Evolutionary conservation across 1,140 invertebrate genomes (phyloP).

Genomic region (Drosophila sechellia): DNA sequence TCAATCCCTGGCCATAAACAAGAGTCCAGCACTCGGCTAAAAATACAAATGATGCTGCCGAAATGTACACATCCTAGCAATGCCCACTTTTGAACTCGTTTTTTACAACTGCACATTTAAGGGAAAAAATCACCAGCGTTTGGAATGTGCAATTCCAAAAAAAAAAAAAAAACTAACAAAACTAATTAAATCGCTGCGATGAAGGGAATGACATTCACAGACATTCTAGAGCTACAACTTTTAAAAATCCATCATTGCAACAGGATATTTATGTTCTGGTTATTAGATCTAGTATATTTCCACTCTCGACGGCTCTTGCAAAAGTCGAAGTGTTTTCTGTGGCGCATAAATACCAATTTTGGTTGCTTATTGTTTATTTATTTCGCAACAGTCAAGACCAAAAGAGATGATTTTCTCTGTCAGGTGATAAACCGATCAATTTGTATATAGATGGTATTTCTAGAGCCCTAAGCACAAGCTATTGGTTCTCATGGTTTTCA

Average conservation of each 20-base stretch:
- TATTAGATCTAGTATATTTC: not conserved
- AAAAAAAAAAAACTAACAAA: no score
- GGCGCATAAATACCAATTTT: not conserved
- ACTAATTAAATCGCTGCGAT: no score
- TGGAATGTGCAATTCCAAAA: not conserved
- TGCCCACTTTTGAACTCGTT: slow-evolving; percentile 38
- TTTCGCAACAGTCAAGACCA: slow-evolving; percentile 19
- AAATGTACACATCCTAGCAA: slow-evolving; percentile 30
- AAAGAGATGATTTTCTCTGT: slow-evolving; percentile 12
- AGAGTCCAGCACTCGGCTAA: slow-evolving; percentile 21
- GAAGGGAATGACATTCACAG: not conserved
- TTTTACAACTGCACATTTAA: slow-evolving; percentile 3
- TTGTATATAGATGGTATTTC: slow-evolving; percentile 6
- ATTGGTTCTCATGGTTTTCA: slow-evolving; percentile 23
- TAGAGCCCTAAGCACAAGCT: slow-evolving; percentile 14
- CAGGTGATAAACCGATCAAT: slow-evolving; percentile 25
- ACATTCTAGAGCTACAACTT: no score
- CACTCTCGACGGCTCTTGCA: not conserved
- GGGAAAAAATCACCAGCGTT: not conserved
- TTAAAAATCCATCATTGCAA: no score
- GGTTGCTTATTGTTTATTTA: not conserved
- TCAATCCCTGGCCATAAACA: slow-evolving; percentile 25
- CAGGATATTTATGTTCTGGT: not conserved
- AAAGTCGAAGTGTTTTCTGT: not conserved
- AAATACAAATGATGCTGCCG: slow-evolving; percentile 29